Evolutionary conservation across 2,888 invertebrate species (phyloP), one percentile per base, ranked within the genome.

Genomic region (Cantharis flavilabris): DNA sequence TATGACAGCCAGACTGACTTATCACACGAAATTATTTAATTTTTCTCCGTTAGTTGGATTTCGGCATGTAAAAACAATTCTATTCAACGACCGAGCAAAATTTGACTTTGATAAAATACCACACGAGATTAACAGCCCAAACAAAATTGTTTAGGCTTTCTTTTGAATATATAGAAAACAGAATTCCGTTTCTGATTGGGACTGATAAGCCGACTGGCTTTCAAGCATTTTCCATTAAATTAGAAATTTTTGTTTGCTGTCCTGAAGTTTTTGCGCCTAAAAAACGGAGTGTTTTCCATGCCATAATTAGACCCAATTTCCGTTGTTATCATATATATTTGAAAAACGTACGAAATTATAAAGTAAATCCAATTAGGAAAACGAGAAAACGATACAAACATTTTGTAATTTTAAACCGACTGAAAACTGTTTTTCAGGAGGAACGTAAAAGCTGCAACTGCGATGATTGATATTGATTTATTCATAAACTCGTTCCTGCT

Each of bases 1-100:
- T 49, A 30, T 65, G 65, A 65, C 72, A 71, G 26, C 26, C 11
- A 49, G 20, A 14, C 26, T 63, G 62, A 71, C 71, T 26, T 71
- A 71, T 71, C 49, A 33, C 13, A 71, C 63, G 14, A 26, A 71
- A 71, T 71, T 72, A 33, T 30, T 65, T 65, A 64, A 72, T 64
- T 33, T 72, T 72, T 65, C 65, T 18, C 16, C 63, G 16, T 71
- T 49, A n/a, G 49, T 49, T 49, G 49, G 49, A 49, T 13, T n/a
- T 49, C 2, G 49, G 49, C 49, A 49, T n/a, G 49, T n/a, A 49
- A 49, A 49, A 49, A 49, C n/a, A 49, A 49, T 49, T n/a, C 49
- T n/a, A 49, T 49, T 49, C 49, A 49, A 49, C 49, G n/a, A n/a
- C 49, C 49, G 49, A 7, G 49, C 11, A n/a, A 49, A 49, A 49